A percentile compares a stretch with the other conserved stretches of the same genome.
Conservation (phyloP, 2,888 invertebrate genomes). For the Tenthredo livida region DNA sequence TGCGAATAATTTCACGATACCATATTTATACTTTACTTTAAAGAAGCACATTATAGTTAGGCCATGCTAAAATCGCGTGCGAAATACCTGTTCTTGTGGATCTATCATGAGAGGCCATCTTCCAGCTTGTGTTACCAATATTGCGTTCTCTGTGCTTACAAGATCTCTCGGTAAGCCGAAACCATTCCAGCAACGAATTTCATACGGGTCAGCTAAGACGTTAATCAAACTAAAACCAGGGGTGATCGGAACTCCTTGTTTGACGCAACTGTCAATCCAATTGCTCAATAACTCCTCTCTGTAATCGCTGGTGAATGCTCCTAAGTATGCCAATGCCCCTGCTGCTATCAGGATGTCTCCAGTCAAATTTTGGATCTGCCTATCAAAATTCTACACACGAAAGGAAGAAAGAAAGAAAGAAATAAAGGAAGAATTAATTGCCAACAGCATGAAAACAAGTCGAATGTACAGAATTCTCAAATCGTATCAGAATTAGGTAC, state of each 20-base stretch:
- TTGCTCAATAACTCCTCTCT: slow-evolving; percentile 83
- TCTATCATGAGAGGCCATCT: slow-evolving; percentile 96
- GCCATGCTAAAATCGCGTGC: slow-evolving; percentile 31
- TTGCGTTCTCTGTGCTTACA: slow-evolving; percentile 95
- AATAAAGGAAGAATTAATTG: not conserved
- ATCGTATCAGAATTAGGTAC: slow-evolving; percentile 73
- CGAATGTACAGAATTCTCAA: not conserved
- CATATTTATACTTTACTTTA: not conserved
- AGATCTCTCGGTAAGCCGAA: slow-evolving; percentile 92
- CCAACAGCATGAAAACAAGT: not conserved
- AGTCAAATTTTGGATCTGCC: slow-evolving; percentile 85
- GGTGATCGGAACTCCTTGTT: slow-evolving; percentile 86
- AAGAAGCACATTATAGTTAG: slow-evolving; percentile 22
- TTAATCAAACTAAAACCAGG: slow-evolving; percentile 84
- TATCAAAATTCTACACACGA: slow-evolving; percentile 81
- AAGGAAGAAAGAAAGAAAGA: slow-evolving; percentile 35
- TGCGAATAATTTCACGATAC: not conserved
- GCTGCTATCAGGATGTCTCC: slow-evolving; percentile 94
- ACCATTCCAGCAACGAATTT: slow-evolving; percentile 94
- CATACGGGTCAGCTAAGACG: slow-evolving; percentile 90
- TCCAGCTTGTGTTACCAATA: slow-evolving; percentile 90
- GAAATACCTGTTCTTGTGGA: slow-evolving; percentile 93
- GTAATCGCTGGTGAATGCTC: slow-evolving; percentile 90
- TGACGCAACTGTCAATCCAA: slow-evolving; percentile 86
- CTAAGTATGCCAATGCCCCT: slow-evolving; percentile 93